These are phyloP conservation scores for Macaria notata DNA, from an alignment of 2,888 invertebrate species.

Conservation along the genomic window DNA sequence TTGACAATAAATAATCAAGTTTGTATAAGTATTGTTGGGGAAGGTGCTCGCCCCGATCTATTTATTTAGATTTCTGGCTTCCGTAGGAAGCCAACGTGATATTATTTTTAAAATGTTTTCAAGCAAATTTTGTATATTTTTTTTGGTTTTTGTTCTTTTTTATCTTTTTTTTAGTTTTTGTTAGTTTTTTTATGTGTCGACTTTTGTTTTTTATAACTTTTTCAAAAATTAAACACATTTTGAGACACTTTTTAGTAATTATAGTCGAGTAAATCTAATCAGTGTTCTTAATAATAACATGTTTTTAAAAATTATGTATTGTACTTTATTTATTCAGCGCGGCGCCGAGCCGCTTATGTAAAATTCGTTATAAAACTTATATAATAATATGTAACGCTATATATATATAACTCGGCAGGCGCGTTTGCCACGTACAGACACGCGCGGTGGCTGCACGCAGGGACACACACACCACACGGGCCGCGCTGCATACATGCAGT, in stretches of 20 bases:
- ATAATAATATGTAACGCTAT: constrained; percentile 46
- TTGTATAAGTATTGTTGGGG: constrained; percentile 6
- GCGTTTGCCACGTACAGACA: constrained; percentile 19
- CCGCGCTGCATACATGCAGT: too few relatives aligned
- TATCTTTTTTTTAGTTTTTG: constrained; percentile 40
- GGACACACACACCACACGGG: too few relatives aligned
- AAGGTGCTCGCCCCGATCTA: constrained; percentile 33
- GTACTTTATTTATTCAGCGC: constrained; percentile 71
- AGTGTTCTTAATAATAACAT: constrained; percentile 73
- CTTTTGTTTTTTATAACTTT: constrained; percentile 62
- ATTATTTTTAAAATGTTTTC: constrained; percentile 54
- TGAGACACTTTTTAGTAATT: constrained; percentile 61
- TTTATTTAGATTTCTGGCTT: constrained; percentile 40
- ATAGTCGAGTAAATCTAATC: constrained; percentile 55
- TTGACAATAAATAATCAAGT: too few relatives aligned
- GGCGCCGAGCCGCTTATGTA: constrained; percentile 71
- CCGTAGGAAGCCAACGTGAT: constrained; percentile 53
- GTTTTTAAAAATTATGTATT: constrained; percentile 74
- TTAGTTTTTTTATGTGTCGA: constrained; percentile 48
- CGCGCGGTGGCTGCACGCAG: neutral
- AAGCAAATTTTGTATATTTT: constrained; percentile 42
- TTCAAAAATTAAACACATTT: constrained; percentile 66
- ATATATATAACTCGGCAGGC: constrained; percentile 36
- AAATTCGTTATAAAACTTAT: constrained; percentile 77
- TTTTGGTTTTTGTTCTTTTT: constrained; percentile 47